phyloP scores from a whole-genome alignment of 1,140 invertebrate genomes.

The Chymomyza costata region DNA sequence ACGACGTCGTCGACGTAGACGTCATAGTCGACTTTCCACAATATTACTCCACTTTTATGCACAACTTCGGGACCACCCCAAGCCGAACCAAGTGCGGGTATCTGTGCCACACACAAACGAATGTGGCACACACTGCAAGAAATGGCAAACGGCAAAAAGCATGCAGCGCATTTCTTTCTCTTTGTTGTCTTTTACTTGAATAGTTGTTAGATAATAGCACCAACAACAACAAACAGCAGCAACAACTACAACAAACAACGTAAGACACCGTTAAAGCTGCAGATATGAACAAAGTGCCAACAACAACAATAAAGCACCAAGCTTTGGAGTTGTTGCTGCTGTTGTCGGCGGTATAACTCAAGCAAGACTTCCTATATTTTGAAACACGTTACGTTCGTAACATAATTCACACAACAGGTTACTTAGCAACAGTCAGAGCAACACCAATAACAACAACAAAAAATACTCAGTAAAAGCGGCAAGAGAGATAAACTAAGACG shows the following conservation, averaged over 20 bases:
- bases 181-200: conserved; percentile 24
- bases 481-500: no score
- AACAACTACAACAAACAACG: conserved; percentile 37
- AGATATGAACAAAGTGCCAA: conserved; percentile 16
- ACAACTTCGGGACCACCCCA: neutral
- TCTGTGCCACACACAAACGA: conserved; percentile 59
- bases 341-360: conserved; percentile 56
- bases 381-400: conserved; percentile 75
- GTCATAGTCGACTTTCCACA: conserved; percentile 46
- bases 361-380: conserved; percentile 75
- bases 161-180: conserved; percentile 50
- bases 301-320: conserved; percentile 24
- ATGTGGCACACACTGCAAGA: conserved; percentile 58
- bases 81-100: conserved; percentile 19
- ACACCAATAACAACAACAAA: conserved; percentile 24
- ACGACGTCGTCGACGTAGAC: conserved; percentile 29
- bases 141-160: conserved; percentile 53
- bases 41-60: conserved; percentile 63
- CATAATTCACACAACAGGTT: conserved; percentile 74
- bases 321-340: conserved; percentile 14
- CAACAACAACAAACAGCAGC: neutral
- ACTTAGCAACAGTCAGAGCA: conserved; percentile 27
- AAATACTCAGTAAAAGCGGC: neutral
- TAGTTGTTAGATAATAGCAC: conserved; percentile 58
- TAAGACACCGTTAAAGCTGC: conserved; percentile 60